Percentiles rank a stretch among this genome's conserved stretches.
phyloP scores from a whole-genome alignment of 2,888 invertebrate genomes.

The Mimachlamys varia region DNA sequence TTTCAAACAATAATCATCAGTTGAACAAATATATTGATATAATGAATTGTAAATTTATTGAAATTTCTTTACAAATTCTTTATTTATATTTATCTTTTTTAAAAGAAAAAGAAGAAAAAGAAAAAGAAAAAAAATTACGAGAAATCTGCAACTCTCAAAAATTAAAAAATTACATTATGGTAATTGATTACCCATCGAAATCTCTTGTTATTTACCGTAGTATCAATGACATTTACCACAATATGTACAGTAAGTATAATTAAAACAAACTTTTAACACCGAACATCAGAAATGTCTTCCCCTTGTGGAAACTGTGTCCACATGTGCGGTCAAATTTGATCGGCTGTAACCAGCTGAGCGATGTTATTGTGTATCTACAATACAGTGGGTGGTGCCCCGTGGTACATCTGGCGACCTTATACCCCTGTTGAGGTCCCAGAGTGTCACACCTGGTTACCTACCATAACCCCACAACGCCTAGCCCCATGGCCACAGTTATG shows the following conservation, averaged over 20 bases:
- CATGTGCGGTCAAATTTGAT: slow-evolving; percentile 22
- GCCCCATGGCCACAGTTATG: not conserved
- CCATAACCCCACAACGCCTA: not conserved
- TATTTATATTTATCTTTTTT: not conserved
- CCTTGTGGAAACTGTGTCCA: not conserved
- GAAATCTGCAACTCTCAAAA: not conserved
- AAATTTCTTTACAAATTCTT: not conserved
- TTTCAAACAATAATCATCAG: not conserved
- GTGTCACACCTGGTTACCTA: not conserved
- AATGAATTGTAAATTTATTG: not conserved
- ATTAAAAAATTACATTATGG: not conserved
- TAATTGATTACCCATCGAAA: not conserved
- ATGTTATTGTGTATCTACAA: not conserved
- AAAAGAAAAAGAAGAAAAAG: not conserved
- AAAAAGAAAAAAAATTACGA: not conserved
- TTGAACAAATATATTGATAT: not conserved
- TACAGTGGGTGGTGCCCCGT: not conserved
- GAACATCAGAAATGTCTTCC: not conserved
- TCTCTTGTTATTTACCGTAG: not conserved
- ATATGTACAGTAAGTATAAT: not conserved
- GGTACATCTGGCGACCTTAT: not conserved
- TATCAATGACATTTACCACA: not conserved
- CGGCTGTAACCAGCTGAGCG: not conserved
- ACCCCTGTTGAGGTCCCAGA: not conserved
- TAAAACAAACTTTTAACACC: not conserved